Evolutionary conservation across 2,888 invertebrate species (phyloP).

Genomic region (Lasius fuliginosus): DNA sequence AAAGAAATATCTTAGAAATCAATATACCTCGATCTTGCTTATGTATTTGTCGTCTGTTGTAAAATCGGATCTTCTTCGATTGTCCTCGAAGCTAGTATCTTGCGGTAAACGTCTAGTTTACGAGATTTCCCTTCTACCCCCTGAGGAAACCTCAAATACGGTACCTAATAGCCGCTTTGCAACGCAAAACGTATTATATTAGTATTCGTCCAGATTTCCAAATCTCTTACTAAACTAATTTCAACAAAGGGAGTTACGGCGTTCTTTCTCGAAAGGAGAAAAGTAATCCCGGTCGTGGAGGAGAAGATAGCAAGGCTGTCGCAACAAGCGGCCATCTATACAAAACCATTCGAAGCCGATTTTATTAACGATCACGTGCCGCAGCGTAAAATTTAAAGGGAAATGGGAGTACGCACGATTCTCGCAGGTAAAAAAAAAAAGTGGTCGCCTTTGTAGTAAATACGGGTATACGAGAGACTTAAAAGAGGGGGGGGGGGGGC

Average conservation of each 20-base stretch:
- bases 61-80: slow-evolving; percentile 26
- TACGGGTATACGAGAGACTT: slow-evolving; percentile 41
- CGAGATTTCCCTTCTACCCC: not conserved
- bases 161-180: not conserved
- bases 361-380: slow-evolving; percentile 32
- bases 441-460: slow-evolving; percentile 70
- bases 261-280: not conserved
- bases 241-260: not conserved
- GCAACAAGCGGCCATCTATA: not conserved
- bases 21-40: slow-evolving; percentile 1
- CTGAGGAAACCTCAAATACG: not conserved
- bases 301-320: not conserved
- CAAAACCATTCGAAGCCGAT: not conserved
- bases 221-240: slow-evolving; percentile 9
- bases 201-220: not conserved
- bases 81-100: slow-evolving; percentile 4
- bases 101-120: slow-evolving; percentile 14
- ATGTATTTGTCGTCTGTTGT: not conserved
- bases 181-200: not conserved
- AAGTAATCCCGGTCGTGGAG: not conserved
- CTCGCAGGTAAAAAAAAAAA: slow-evolving; percentile 73
- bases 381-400: slow-evolving; percentile 47
- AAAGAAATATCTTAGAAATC: not conserved
- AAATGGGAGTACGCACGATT: slow-evolving; percentile 38
- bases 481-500: slow-evolving; percentile 50